Evolutionary conservation across 37 sponge, comb jelly and placozoan species (phyloP).

Genomic region (Chondrilla cf. caribensis): DNA sequence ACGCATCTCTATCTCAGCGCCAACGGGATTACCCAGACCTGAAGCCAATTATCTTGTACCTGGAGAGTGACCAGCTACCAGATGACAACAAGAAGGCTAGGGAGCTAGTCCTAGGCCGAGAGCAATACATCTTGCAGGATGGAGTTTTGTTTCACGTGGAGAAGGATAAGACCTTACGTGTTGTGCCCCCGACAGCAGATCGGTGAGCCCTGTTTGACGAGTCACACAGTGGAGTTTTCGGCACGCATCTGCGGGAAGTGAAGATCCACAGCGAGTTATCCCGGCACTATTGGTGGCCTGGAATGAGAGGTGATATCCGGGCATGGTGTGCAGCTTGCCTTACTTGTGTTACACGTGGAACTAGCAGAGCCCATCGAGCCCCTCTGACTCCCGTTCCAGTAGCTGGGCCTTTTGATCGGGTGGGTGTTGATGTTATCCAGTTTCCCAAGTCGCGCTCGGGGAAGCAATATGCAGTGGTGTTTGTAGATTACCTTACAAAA

Average conservation of each 20-base stretch:
- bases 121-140: conserved; percentile 1
- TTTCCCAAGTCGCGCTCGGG: conserved; percentile 26
- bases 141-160: conserved; percentile 36
- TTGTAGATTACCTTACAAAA: conserved; percentile 55
- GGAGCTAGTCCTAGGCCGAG: background rate
- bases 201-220: conserved; percentile 15
- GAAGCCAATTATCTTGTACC: background rate
- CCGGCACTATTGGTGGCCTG: conserved; percentile 45
- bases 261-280: conserved; percentile 8
- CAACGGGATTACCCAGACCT: conserved; percentile 26
- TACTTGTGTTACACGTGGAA: conserved; percentile 35
- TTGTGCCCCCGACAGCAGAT: background rate
- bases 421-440: conserved; percentile 38
- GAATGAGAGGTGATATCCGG: conserved; percentile 32
- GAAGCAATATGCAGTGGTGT: conserved; percentile 40
- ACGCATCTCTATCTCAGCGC: background rate
- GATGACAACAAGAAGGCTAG: conserved; percentile 15
- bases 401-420: conserved; percentile 36
- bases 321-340: conserved; percentile 13
- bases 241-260: conserved; percentile 24
- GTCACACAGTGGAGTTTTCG: conserved; percentile 33
- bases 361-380: background rate
- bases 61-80: conserved; percentile 17
- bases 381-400: conserved; percentile 33
- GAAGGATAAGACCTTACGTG: background rate